Conservation (phyloP, 2,113 vertebrate genomes). For the Paradisaea rubra region DNA sequence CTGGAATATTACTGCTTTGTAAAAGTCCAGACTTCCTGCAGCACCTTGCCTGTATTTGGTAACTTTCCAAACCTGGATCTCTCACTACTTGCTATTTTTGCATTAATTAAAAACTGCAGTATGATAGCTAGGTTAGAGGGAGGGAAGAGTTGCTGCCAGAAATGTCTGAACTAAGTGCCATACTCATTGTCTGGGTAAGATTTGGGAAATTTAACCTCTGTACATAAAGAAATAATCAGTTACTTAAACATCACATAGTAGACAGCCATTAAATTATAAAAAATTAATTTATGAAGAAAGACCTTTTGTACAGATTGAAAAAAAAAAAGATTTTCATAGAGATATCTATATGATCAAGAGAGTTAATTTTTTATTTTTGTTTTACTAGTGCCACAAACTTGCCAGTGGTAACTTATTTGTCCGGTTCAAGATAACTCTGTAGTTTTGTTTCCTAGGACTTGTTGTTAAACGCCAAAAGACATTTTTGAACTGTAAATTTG, state of each 20-base stretch:
- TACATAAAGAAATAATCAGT: slow-evolving; percentile 86
- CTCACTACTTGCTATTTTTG: slow-evolving; percentile 81
- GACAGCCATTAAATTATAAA: slow-evolving; percentile 99
- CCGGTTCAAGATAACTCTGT: slow-evolving; percentile 91
- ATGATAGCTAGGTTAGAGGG: slow-evolving; percentile 75
- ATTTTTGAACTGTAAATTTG: slow-evolving; percentile 89
- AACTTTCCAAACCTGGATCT: slow-evolving; percentile 67
- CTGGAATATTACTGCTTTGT: slow-evolving; percentile 83
- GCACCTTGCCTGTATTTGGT: slow-evolving; percentile 73
- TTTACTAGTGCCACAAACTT: slow-evolving; percentile 92
- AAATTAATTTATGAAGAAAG: slow-evolving; percentile 99
- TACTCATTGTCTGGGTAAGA: slow-evolving; percentile 88
- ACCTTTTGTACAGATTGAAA: slow-evolving; percentile 98
- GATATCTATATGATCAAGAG: slow-evolving; percentile 95
- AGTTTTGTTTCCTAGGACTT: slow-evolving; percentile 89
- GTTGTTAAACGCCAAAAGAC: slow-evolving; percentile 92
- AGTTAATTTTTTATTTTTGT: slow-evolving; percentile 94
- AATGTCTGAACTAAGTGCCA: slow-evolving; percentile 95
- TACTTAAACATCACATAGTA: slow-evolving; percentile 91
- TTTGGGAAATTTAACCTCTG: slow-evolving; percentile 86
- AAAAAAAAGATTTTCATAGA: slow-evolving; percentile 94
- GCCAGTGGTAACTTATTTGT: slow-evolving; percentile 95
- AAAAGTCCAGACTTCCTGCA: slow-evolving; percentile 78
- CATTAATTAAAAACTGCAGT: slow-evolving; percentile 79
- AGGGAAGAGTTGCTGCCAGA: slow-evolving; percentile 86